Percentiles rank a stretch among this genome's conserved stretches.
Conservation (phyloP, 2,888 invertebrate species). For the Chymomyza procnemis region DNA sequence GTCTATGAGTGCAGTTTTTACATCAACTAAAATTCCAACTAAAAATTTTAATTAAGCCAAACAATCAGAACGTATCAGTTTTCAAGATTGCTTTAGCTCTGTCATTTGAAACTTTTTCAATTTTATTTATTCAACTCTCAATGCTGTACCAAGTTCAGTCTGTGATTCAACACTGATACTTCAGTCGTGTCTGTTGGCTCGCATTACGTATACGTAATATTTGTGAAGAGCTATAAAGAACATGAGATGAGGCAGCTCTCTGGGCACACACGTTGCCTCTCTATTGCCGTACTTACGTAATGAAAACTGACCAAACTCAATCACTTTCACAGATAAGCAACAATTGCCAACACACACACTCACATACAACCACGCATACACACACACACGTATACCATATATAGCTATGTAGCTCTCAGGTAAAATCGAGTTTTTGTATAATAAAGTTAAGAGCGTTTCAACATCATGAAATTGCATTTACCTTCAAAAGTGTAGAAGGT, state of each 20-base stretch:
- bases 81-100: neutral
- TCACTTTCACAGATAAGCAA: neutral
- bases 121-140: neutral
- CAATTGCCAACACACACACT: neutral
- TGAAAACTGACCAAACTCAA: neutral
- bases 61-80: neutral
- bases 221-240: neutral
- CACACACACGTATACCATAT: neutral
- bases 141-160: neutral
- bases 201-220: neutral
- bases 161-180: neutral
- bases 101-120: neutral
- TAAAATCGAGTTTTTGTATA: neutral
- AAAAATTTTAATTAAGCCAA: too few species aligned
- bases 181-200: neutral
- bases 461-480: neutral
- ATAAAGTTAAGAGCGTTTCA: neutral
- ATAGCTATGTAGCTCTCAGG: neutral
- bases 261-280: too few species aligned
- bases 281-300: neutral
- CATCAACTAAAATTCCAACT: neutral
- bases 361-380: neutral
- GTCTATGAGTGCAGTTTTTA: neutral
- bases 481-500: neutral
- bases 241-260: neutral